Evolutionary conservation across 2,797 vertebrate genomes (phyloP).

Genomic region (Setipinna tenuifilis): DNA sequence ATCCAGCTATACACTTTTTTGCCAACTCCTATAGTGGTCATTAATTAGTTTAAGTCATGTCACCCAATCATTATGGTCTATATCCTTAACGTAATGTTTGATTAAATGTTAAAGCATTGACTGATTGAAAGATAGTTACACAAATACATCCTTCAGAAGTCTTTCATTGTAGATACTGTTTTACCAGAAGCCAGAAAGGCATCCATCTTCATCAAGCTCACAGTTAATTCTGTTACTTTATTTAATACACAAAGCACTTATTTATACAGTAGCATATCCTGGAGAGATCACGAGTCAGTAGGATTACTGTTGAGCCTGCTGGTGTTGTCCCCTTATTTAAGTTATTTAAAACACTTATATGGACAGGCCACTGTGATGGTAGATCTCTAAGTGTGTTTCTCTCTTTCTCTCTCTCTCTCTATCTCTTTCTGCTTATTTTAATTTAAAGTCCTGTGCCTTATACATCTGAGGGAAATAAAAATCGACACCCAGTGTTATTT

Average conservation of each 20-base stretch:
- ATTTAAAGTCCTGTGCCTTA: neutral
- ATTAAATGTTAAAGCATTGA: neutral
- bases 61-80: neutral
- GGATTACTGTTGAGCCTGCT: too few species aligned
- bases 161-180: neutral
- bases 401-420: neutral
- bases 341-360: neutral
- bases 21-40: neutral
- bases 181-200: too few species aligned
- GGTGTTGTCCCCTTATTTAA: too few species aligned
- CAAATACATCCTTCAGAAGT: too few species aligned
- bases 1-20: neutral
- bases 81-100: neutral
- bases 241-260: too few species aligned
- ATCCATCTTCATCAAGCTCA: too few species aligned
- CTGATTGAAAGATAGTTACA: neutral
- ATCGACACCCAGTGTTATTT: neutral
- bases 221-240: too few species aligned
- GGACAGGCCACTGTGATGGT: neutral
- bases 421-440: neutral
- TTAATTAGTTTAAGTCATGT: neutral
- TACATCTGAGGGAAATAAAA: constrained; percentile 12
- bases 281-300: too few species aligned
- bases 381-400: neutral
- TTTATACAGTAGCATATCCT: too few species aligned